Base-by-base conservation (phyloP, 2,888 invertebrate genomes). In the Drosophila nr. perissopoda region DNA sequence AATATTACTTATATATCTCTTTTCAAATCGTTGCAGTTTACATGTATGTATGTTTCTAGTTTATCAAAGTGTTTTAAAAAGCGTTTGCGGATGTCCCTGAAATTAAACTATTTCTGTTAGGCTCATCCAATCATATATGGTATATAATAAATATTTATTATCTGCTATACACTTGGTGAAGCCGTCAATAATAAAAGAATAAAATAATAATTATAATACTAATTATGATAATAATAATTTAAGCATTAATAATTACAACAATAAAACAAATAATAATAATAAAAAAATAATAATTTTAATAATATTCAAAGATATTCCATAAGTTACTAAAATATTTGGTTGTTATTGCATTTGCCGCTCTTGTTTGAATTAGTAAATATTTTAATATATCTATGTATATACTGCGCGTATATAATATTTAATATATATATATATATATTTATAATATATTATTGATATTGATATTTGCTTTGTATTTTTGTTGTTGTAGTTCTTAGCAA, bases 381-480 rank as follows among this genome's bases (percentile, higher is more conserved):
- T 33, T 34, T 18, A 52, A 62, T 67, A 49, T 52, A 67, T 52
- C 33, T 57, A 64, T 58, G 49, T 25, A 68, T 78, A 45, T 57
- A 73, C 69, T 25, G 62, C 60, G 31, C 52, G 49, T 56, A 62
- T 73, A 62, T 66, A 62, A 66, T 73, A 76, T 83, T 78, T 54
- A 64, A 56, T 63, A 40, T 62, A 57, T 54, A 61, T 69, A 61
- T 69, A 31, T 62, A 53, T 54, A 61, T 69, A 69, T 69, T 51
- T 73, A 59, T 67, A 69, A 65, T 74, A 77, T 83, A 81, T 88
- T 83, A 60, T 76, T 83, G 78, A 85, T 89, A 82, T 84, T 82
- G 78, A 85, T 89, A 82, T 84, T 80, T 59, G 51, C 21, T 59
- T 69, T 7, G 21, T 48, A 56, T 45, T 40, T 60, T 54, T 49